phyloP scores from a whole-genome alignment of 1,140 invertebrate genomes.

The Papilio helenus region DNA sequence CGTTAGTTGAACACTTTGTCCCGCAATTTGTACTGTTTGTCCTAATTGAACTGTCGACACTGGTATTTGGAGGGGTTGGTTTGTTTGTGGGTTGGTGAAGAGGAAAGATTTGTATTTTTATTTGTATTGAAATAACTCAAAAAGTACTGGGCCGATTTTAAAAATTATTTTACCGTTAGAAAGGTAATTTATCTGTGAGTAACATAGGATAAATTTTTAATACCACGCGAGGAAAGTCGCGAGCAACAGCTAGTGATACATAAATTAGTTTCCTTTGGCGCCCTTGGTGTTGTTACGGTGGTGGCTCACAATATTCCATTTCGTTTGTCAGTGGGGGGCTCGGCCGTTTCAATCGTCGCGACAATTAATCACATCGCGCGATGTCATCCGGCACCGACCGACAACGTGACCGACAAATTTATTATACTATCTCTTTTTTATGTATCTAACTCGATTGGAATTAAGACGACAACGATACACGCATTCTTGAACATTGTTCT shows the following conservation, averaged over 20 bases:
- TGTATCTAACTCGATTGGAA: slow-evolving; percentile 40
- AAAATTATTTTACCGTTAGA: no score
- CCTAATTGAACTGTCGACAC: slow-evolving; percentile 70
- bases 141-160: no score
- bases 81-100: slow-evolving; percentile 47
- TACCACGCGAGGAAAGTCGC: no score
- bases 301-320: slow-evolving; percentile 78
- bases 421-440: slow-evolving; percentile 54
- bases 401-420: slow-evolving; percentile 62
- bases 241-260: no score
- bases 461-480: slow-evolving; percentile 42
- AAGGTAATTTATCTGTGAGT: no score
- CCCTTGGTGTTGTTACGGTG: slow-evolving; percentile 65
- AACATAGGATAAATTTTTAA: no score
- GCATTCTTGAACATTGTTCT: slow-evolving; percentile 18
- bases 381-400: slow-evolving; percentile 73
- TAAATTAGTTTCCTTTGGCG: slow-evolving; percentile 69
- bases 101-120: no score
- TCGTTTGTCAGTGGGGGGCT: slow-evolving; percentile 77
- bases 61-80: slow-evolving; percentile 63
- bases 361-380: slow-evolving; percentile 81
- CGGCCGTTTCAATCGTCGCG: slow-evolving; percentile 72
- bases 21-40: slow-evolving; percentile 69
- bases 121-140: no score
- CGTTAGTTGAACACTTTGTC: slow-evolving; percentile 71